Conservation (phyloP, 2,113 vertebrate species). For the Solea senegalensis region DNA sequence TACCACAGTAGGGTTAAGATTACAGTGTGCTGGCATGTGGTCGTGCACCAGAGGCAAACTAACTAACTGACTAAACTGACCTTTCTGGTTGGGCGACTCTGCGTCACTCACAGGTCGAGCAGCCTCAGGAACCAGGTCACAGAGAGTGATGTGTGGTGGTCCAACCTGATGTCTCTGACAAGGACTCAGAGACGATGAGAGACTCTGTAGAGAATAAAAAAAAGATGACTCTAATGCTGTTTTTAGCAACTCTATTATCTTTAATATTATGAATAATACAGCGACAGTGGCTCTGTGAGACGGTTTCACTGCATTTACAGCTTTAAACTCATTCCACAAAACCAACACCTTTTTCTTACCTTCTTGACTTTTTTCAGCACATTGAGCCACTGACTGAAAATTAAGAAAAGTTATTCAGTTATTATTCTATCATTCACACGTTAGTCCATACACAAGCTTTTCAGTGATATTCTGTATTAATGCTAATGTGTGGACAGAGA, state of each 20-base stretch:
- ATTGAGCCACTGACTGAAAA: conserved; percentile 81
- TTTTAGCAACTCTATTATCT: too few relatives aligned
- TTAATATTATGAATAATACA: neutral
- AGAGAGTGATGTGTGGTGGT: conserved; percentile 60
- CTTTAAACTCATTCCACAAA: neutral
- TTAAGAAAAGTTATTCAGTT: neutral
- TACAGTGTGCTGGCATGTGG: too few relatives aligned
- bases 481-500: too few relatives aligned
- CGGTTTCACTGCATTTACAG: too few relatives aligned
- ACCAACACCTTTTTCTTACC: conserved; percentile 47
- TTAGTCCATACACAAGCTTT: neutral
- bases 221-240: neutral
- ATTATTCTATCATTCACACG: neutral
- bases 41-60: too few relatives aligned
- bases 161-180: conserved; percentile 68
- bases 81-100: conserved; percentile 48
- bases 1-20: too few relatives aligned
- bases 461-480: too few relatives aligned
- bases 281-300: too few relatives aligned
- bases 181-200: conserved; percentile 60
- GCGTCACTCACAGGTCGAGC: conserved; percentile 58
- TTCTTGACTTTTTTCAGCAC: conserved; percentile 81
- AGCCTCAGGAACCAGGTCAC: conserved; percentile 66
- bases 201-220: conserved; percentile 44
- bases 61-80: conserved; percentile 20